Evolutionary conservation across 2,888 invertebrate genomes (phyloP).

Genomic region (Drosophila heteroneura): DNA sequence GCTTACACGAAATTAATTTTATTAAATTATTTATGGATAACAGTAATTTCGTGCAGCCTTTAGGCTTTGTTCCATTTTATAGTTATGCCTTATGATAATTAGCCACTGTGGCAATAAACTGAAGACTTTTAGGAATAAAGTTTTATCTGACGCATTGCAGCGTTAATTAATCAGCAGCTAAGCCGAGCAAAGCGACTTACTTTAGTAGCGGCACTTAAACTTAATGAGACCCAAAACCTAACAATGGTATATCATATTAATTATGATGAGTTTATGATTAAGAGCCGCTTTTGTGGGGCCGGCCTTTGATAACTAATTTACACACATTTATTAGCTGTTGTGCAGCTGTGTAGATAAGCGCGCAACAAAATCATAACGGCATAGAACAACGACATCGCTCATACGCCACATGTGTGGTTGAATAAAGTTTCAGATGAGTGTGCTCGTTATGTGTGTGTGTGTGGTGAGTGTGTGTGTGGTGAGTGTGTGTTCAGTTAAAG

Average conservation of each 20-base stretch:
- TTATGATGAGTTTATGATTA: conserved; percentile 75
- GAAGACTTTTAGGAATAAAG: not conserved
- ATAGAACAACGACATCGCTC: conserved; percentile 49
- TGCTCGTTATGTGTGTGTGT: not conserved
- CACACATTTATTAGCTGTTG: conserved; percentile 76
- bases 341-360: conserved; percentile 74
- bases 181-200: conserved; percentile 26
- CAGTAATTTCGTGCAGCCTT: not conserved
- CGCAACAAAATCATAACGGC: conserved; percentile 20
- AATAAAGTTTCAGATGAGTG: conserved; percentile 29
- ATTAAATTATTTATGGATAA: conserved; percentile 4
- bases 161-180: conserved; percentile 45
- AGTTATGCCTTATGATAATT: not conserved
- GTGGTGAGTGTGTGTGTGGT: not conserved
- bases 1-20: conserved; percentile 17
- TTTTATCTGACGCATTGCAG: conserved; percentile 21
- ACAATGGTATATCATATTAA: conserved; percentile 61
- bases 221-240: conserved; percentile 8
- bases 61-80: not conserved
- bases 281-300: conserved; percentile 35
- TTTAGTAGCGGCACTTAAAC: conserved; percentile 19
- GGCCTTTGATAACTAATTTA: conserved; percentile 78
- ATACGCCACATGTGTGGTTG: conserved; percentile 69
- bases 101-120: not conserved
- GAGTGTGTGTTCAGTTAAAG: conserved; percentile 46